These are phyloP conservation scores for Fragum sueziense DNA, from an alignment of 2,888 invertebrate genomes.

Conservation along the genomic window DNA sequence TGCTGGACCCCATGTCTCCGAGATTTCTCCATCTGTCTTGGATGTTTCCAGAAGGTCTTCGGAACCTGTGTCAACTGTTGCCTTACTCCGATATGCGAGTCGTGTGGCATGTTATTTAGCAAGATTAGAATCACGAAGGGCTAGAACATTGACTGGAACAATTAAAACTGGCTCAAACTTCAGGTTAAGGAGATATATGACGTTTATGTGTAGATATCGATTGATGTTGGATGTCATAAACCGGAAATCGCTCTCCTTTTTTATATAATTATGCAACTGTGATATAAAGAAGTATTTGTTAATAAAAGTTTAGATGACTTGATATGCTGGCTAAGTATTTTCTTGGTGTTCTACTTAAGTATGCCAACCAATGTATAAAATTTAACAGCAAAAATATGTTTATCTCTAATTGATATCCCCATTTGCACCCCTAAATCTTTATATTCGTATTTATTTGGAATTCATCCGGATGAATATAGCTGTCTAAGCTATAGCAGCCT, in stretches of 20 bases:
- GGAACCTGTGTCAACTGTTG: slow-evolving; percentile 84
- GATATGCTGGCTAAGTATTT: no score
- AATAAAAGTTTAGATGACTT: neutral
- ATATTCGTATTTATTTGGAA: no score
- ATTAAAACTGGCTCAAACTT: neutral
- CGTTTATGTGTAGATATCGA: no score
- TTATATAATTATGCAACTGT: neutral
- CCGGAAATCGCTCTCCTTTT: neutral
- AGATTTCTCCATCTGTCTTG: slow-evolving; percentile 85
- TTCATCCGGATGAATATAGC: no score
- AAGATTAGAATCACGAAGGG: slow-evolving; percentile 55
- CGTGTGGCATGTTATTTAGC: slow-evolving; percentile 60
- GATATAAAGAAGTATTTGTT: neutral
- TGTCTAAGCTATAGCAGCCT: no score
- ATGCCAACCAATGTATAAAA: no score
- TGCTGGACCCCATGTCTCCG: slow-evolving; percentile 87
- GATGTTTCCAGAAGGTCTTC: slow-evolving; percentile 73
- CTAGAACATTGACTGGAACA: neutral
- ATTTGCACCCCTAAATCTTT: no score
- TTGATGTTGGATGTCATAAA: neutral
- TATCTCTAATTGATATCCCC: no score
- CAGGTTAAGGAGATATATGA: neutral
- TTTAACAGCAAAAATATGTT: no score
- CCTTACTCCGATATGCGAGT: slow-evolving; percentile 87
- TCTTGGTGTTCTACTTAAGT: no score